These are phyloP conservation scores for Plebejus melissa DNA, from an alignment of 2,888 invertebrate species.

Conservation along the genomic window DNA sequence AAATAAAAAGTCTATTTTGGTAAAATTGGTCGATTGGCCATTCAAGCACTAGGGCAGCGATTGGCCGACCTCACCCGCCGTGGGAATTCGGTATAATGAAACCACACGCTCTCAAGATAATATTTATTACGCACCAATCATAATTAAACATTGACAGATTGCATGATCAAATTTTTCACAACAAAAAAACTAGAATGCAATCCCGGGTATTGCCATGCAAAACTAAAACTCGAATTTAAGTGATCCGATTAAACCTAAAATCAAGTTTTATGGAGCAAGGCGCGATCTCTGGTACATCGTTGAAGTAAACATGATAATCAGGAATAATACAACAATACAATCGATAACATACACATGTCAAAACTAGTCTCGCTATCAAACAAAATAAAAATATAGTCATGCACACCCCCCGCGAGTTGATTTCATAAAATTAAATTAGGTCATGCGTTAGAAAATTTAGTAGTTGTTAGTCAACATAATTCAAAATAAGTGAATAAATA, in stretches of 20 bases:
- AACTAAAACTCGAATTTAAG: slow-evolving; percentile 72
- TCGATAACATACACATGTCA: slow-evolving; percentile 57
- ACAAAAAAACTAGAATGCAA: slow-evolving; percentile 73
- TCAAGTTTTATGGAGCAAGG: slow-evolving; percentile 71
- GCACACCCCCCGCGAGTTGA: slow-evolving; percentile 75
- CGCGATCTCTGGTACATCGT: slow-evolving; percentile 58
- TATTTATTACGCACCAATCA: slow-evolving; percentile 61
- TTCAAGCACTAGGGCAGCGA: slow-evolving; percentile 30
- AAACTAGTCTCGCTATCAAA: slow-evolving; percentile 38
- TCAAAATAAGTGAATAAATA: slow-evolving; percentile 56
- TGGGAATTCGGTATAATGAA: slow-evolving; percentile 50
- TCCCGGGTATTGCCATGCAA: slow-evolving; percentile 74
- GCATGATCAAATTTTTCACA: slow-evolving; percentile 75
- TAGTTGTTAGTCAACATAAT: slow-evolving; percentile 74
- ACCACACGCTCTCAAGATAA: slow-evolving; percentile 49
- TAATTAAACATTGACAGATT: slow-evolving; percentile 55
- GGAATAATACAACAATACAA: slow-evolving; percentile 42
- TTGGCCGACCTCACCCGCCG: slow-evolving; percentile 60
- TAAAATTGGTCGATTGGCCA: too few species aligned
- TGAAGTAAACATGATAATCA: slow-evolving; percentile 69
- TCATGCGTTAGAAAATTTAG: slow-evolving; percentile 76
- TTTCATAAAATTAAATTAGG: slow-evolving; percentile 54
- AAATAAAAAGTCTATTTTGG: too few species aligned
- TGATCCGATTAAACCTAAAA: slow-evolving; percentile 58
- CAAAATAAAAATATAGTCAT: slow-evolving; percentile 54